A percentile compares a stretch with the other conserved stretches of the same genome.
These are phyloP conservation scores for Paguma larvata DNA, from an alignment of 2,797 vertebrate genomes.

Conservation along the genomic window DNA sequence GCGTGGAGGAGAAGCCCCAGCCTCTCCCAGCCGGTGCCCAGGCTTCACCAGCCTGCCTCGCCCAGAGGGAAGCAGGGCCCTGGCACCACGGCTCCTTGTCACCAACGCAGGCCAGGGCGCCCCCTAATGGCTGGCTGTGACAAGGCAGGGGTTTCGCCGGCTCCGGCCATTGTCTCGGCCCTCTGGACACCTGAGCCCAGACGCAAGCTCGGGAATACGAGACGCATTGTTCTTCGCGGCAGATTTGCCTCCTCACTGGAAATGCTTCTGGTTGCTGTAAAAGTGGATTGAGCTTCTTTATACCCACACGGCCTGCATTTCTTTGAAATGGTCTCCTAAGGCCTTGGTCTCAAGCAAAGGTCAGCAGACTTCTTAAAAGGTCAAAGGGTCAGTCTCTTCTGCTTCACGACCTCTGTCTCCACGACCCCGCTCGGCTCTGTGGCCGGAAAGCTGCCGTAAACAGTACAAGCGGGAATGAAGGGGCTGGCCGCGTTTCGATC, in stretches of 20 bases:
- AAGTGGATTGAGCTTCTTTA: not conserved
- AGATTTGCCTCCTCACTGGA: not conserved
- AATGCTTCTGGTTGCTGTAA: not conserved
- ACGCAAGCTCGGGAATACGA: not conserved
- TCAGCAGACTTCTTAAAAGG: not conserved
- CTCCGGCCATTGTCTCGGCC: not conserved
- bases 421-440: not conserved
- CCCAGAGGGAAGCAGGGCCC: not conserved
- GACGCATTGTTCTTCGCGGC: not conserved
- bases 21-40: not conserved
- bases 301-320: not conserved
- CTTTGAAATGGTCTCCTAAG: not conserved
- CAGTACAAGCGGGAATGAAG: too few relatives aligned
- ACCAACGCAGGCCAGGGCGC: not conserved
- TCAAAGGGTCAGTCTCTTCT: not conserved
- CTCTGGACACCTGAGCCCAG: not conserved
- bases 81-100: not conserved
- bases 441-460: not conserved
- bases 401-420: not conserved
- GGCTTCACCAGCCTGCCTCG: not conserved
- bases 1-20: not conserved
- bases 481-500: not conserved
- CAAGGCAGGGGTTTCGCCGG: accelerated
- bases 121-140: not conserved
- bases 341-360: not conserved